Conservation (phyloP, 2,113 vertebrate genomes). For the Oryzias celebensis region DNA sequence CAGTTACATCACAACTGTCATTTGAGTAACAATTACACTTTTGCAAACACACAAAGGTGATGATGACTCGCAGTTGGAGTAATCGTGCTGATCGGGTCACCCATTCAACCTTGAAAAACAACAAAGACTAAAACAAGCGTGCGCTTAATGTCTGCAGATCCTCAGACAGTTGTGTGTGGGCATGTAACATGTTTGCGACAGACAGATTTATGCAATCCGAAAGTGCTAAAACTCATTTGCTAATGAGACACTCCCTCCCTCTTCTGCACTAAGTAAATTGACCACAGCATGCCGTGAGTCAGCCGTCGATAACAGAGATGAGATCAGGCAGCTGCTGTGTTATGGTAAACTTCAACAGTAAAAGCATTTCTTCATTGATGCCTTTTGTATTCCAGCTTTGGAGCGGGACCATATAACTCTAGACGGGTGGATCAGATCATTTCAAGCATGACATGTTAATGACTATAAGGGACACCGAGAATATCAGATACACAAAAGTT, state of each 20-base stretch:
- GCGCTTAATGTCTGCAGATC: slow-evolving; percentile 15
- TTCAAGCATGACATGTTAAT: slow-evolving; percentile 11
- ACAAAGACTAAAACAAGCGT: slow-evolving; percentile 2
- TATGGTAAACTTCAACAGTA: slow-evolving; percentile 23
- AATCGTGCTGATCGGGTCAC: neutral
- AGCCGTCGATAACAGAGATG: slow-evolving; percentile 18
- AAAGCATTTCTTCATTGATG: slow-evolving; percentile 30
- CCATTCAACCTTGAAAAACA: slow-evolving; percentile 6
- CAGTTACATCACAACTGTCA: no score
- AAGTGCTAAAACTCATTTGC: slow-evolving; percentile 37
- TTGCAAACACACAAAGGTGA: no score
- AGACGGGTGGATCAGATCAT: neutral
- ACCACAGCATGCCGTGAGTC: slow-evolving; percentile 6
- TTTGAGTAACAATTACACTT: no score
- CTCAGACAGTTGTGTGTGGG: slow-evolving; percentile 7
- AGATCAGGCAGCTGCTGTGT: slow-evolving; percentile 9
- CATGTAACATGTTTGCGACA: neutral
- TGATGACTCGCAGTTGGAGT: neutral
- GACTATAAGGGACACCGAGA: slow-evolving; percentile 10
- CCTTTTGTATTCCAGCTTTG: slow-evolving; percentile 7
- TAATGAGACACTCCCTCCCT: slow-evolving; percentile 18
- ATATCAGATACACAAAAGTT: slow-evolving; percentile 34
- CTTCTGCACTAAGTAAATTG: slow-evolving; percentile 4
- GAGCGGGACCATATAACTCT: slow-evolving; percentile 1
- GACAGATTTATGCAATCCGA: slow-evolving; percentile 28